Conservation (phyloP, 2,797 vertebrate genomes). For the Eurystomus glaucurus region DNA sequence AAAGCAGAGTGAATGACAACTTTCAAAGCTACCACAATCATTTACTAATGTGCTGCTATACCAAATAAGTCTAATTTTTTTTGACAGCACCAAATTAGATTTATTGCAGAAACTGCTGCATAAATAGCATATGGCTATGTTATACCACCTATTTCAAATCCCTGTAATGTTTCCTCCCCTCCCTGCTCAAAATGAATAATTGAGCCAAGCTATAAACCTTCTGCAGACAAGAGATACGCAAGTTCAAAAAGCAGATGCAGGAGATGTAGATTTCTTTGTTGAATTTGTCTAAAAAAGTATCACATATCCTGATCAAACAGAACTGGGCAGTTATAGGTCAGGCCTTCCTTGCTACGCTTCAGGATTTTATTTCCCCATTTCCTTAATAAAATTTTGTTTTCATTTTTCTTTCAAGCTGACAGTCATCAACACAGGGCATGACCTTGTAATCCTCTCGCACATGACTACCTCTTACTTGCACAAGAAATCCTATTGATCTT, state of each 20-base stretch:
- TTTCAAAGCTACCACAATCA: slow-evolving; percentile 82
- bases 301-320: neutral
- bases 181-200: slow-evolving; percentile 77
- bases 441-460: slow-evolving; percentile 23
- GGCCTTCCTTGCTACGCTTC: neutral
- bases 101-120: slow-evolving; percentile 87
- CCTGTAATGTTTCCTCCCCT: slow-evolving; percentile 77
- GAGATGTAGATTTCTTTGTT: slow-evolving; percentile 55
- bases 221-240: slow-evolving; percentile 55
- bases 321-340: neutral
- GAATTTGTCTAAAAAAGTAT: neutral
- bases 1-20: slow-evolving; percentile 82
- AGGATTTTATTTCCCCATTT: neutral
- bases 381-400: slow-evolving; percentile 9
- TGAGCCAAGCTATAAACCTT: slow-evolving; percentile 82
- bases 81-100: slow-evolving; percentile 86
- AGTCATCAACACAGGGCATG: neutral
- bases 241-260: slow-evolving; percentile 79
- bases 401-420: slow-evolving; percentile 23
- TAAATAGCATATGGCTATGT: slow-evolving; percentile 87
- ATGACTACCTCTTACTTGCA: slow-evolving; percentile 20
- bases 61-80: slow-evolving; percentile 87
- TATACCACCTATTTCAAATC: slow-evolving; percentile 86
- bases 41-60: slow-evolving; percentile 85
- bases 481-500: slow-evolving; percentile 36